Conservation (phyloP, 1,140 invertebrate genomes). For the Prorops nasuta region DNA sequence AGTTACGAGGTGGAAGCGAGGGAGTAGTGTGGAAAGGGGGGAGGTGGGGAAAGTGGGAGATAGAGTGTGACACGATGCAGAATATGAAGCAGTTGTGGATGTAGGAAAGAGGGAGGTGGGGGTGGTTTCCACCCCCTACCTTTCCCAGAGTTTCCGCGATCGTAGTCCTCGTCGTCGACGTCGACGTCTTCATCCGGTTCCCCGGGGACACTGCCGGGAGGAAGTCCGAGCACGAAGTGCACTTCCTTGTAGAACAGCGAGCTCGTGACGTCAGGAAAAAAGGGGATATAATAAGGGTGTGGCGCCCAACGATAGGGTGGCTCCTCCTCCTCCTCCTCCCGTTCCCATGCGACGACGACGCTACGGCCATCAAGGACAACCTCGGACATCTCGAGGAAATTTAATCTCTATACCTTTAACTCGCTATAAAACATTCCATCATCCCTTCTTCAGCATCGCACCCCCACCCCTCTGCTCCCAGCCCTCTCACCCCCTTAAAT, state of each 20-base stretch:
- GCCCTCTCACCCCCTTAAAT: no score
- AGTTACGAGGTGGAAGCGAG: neutral
- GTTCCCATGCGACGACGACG: neutral
- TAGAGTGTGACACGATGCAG: no score
- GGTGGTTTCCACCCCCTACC: neutral
- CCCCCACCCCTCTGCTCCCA: no score
- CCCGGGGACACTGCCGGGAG: slow-evolving; percentile 22
- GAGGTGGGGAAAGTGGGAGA: no score
- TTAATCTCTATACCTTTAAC: no score
- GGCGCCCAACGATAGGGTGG: neutral
- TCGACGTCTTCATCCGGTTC: slow-evolving; percentile 14
- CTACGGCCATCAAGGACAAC: no score
- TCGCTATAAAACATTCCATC: no score
- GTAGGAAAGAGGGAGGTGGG: no score
- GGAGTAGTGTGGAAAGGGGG: no score
- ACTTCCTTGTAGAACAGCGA: slow-evolving; percentile 38
- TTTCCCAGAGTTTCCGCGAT: slow-evolving; percentile 1
- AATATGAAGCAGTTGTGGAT: no score
- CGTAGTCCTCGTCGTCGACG: neutral
- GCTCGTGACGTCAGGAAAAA: slow-evolving; percentile 19
- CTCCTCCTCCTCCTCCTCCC: neutral
- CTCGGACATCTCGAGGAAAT: no score
- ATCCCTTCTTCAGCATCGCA: no score
- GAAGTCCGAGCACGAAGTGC: slow-evolving; percentile 39
- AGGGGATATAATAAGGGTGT: neutral